Base-by-base conservation (phyloP, 2,888 invertebrate species). In the Ephialtes manifestator region DNA sequence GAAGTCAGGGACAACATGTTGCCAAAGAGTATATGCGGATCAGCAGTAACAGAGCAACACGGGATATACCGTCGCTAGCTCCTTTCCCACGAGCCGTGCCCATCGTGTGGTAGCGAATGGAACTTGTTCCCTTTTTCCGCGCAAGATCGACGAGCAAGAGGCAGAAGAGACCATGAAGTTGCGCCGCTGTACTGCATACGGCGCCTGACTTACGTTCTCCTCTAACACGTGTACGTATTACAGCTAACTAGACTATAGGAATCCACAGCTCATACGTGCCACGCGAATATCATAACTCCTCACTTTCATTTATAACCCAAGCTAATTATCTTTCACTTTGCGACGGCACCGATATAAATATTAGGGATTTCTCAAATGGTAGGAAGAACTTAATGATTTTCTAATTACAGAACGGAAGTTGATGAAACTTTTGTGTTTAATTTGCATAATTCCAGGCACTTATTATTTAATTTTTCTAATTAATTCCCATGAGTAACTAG, bases 81-180 rank as follows among this genome's bases (percentile, higher is more conserved):
- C 15, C 58, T 70, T 78, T 78, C 78, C 78, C 78, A 78, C 78
- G 78, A 68, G 68, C 78, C 78, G 78, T 70, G 78, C 78, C 78
- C 65, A 65, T 11, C 65, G 18, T 20, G 31, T 35, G 11, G n/a
- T 18, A 35, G 65, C 65, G 65, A 65, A 65, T 43, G 65, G 5
- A 39, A 65, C 65, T 65, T 18, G 65, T 65, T 65, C 65, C 39
- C 65, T 65, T 65, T 65, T 65, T 39, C 65, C 20, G n/a, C n/a
- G 13, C 39, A 43, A 39, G 65, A 63, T 39, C 39, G 20, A 39
- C 43, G 65, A 43, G n/a, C 39, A 65, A 13, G 20, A 8, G 65
- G 65, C 65, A 65, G 65, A 65, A 65, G 65, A 65, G 65, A 65
- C 65, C 65, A 43, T 20, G 65, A 65, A 35, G 65, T 65, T 65